Base-by-base conservation (phyloP, 2,797 vertebrate species). In the Pelochelys cantorii region DNA sequence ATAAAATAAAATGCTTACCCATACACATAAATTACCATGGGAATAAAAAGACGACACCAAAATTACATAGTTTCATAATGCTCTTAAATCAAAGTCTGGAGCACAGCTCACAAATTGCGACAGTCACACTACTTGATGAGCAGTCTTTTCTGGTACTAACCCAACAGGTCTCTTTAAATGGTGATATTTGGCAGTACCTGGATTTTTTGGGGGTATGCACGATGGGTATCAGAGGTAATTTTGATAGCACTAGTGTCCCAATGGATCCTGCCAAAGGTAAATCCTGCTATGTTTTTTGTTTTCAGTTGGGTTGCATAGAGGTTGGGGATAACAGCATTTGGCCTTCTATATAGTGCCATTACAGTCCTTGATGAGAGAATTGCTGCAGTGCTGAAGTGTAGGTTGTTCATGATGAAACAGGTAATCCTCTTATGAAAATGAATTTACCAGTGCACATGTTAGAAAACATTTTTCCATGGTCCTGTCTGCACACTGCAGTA, bases 1-100 rank as follows among this genome's bases (percentile, higher is more conserved):
- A 97, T 98, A 96, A 98, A 98, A 97, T 97, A 97, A 98, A 98
- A 97, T 95, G 95, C 97, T 98, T 97, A 97, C 96, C 95, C 97
- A 97, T 90, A 96, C 97, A 96, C 95, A 96, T 96, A 97, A 98
- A 98, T 98, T 97, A 96, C 94, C 88, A 96, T 74, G 90, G 96
- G 97, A 97, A 97, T 97, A 97, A 97, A 97, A 97, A 96, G 96
- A 90, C 92, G 93, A 93, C 91, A 88, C 95, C 96, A 96, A 97
- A 97, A 97, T 97, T 95, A 96, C 96, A 95, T 90, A 94, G 95
- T 95, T 98, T 97, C 92, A 92, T 97, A 97, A 97, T 89, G 95
- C 96, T 97, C 94, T 97, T 97, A 96, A 97, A 97, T 97, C 97
- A 97, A 96, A 97, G 94, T 90, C 81, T 62, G 37, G 90, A 90